Conservation (phyloP, 1,140 invertebrate species). For the Panulirus ornatus region DNA sequence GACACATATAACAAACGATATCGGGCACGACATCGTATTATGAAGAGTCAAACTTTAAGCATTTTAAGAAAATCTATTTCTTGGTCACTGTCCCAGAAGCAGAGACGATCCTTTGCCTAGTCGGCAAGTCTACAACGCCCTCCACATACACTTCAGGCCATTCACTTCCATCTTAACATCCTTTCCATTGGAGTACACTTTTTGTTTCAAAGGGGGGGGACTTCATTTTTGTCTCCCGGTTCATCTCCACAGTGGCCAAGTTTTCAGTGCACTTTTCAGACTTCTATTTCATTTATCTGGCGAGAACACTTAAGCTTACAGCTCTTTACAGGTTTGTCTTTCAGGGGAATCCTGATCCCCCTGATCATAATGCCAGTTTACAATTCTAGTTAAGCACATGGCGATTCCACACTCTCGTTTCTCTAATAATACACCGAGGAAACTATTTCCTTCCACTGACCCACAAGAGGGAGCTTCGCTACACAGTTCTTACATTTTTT, state of each 20-base stretch:
- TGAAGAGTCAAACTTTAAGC: slow-evolving; percentile 16
- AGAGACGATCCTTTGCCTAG: not conserved
- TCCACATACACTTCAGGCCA: not conserved
- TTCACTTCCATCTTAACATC: too few relatives aligned
- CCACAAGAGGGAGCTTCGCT: not conserved
- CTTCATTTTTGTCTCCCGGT: not conserved
- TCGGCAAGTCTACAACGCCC: not conserved
- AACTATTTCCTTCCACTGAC: not conserved
- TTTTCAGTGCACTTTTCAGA: not conserved
- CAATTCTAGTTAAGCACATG: too few relatives aligned
- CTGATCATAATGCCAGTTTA: too few relatives aligned
- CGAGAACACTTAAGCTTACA: not conserved
- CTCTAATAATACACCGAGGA: not conserved
- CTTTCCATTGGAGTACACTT: not conserved
- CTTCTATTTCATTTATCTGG: not conserved
- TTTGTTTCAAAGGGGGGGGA: not conserved
- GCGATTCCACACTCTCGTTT: not conserved
- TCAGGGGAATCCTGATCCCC: not conserved
- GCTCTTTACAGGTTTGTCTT: not conserved
- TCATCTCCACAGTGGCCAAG: not conserved
- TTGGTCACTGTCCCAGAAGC: not conserved
- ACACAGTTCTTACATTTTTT: not conserved
- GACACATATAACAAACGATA: slow-evolving; percentile 9
- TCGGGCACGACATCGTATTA: not conserved
- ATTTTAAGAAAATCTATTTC: slow-evolving; percentile 6